A percentile compares a stretch with the other conserved stretches of the same genome.
phyloP scores from a whole-genome alignment of 2,113 vertebrate genomes.

The Lynx canadensis region DNA sequence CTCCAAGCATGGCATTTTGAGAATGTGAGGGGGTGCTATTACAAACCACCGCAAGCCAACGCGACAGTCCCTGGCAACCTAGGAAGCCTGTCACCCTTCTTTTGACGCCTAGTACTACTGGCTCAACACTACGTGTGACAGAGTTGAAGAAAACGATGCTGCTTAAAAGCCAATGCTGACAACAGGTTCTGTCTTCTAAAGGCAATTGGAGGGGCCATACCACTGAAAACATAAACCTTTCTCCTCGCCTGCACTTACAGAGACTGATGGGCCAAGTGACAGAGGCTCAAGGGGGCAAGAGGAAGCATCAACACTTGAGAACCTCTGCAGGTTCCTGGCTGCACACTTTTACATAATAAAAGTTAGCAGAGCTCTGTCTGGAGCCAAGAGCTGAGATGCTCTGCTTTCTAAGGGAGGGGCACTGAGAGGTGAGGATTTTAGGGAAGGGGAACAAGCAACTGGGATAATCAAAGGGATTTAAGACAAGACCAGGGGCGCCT shows the following conservation, averaged over 20 bases:
- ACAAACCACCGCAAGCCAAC: not conserved
- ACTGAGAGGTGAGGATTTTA: not conserved
- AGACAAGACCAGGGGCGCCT: not conserved
- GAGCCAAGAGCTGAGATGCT: not conserved
- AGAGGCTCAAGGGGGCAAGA: not conserved
- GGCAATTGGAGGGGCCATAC: not conserved
- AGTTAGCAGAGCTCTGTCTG: not conserved
- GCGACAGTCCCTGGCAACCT: not conserved
- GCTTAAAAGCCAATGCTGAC: not conserved
- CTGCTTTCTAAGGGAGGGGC: not conserved
- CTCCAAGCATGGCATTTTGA: not conserved
- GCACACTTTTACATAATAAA: not conserved
- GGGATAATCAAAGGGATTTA: not conserved
- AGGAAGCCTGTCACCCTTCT: not conserved
- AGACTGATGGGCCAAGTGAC: not conserved
- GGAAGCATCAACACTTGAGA: not conserved
- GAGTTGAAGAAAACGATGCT: not conserved
- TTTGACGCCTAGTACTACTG: not conserved
- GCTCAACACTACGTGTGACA: not conserved
- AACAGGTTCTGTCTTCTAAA: not conserved
- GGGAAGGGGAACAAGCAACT: not conserved
- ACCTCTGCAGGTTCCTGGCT: not conserved
- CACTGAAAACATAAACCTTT: not conserved
- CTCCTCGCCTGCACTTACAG: not conserved
- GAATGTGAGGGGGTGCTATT: not conserved